These are phyloP conservation scores for Equus quagga DNA, from an alignment of 2,113 vertebrate genomes.

Conservation along the genomic window DNA sequence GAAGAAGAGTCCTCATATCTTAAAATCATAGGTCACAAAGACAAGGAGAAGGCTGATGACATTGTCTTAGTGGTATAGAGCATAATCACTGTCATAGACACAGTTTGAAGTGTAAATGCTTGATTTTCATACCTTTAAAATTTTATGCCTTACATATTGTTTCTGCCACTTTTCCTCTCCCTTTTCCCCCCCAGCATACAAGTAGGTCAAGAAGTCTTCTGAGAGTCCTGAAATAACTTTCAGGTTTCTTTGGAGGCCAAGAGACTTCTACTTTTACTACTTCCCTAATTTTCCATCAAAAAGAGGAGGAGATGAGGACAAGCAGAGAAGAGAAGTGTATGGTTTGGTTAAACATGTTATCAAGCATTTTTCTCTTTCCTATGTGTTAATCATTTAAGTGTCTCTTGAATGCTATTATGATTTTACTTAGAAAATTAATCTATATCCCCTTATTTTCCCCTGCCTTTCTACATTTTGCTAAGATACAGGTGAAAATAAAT, in stretches of 20 bases:
- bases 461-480: constrained; percentile 1
- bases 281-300: constrained; percentile 57
- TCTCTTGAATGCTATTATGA: neutral
- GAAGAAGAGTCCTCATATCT: neutral
- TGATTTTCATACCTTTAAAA: constrained; percentile 26
- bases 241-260: constrained; percentile 72
- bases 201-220: constrained; percentile 77
- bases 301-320: neutral
- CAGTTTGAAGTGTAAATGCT: neutral
- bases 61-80: neutral
- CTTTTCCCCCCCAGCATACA: neutral
- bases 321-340: neutral
- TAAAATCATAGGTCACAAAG: constrained; percentile 18
- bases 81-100: neutral
- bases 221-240: constrained; percentile 79
- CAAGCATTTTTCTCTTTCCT: neutral
- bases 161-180: constrained; percentile 41
- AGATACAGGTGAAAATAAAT: neutral
- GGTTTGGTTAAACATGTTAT: neutral
- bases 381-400: neutral
- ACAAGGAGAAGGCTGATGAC: neutral
- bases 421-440: constrained; percentile 6
- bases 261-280: constrained; percentile 59
- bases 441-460: neutral
- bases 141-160: neutral